Conservation (phyloP, 2,888 invertebrate genomes). For the Nemotelus nigrinus region DNA sequence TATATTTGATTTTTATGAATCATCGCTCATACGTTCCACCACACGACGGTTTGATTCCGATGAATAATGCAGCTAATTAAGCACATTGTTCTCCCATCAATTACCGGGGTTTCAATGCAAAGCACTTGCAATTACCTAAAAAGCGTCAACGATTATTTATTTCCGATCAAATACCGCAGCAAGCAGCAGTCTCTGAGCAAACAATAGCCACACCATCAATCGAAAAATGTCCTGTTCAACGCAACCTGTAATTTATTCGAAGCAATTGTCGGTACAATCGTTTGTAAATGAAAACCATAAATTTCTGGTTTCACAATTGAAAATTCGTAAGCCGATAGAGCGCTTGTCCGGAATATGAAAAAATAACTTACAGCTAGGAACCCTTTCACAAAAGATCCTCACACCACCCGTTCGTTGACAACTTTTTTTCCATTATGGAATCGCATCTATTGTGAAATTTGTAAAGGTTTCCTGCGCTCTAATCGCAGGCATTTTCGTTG, state of each 20-base stretch:
- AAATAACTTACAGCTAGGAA: not conserved
- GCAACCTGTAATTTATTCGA: slow-evolving; percentile 13
- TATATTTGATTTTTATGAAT: too few relatives aligned
- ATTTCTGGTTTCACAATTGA: slow-evolving; percentile 38
- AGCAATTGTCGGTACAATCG: slow-evolving; percentile 40
- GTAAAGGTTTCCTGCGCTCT: slow-evolving; percentile 27
- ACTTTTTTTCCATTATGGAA: not conserved
- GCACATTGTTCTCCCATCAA: too few relatives aligned
- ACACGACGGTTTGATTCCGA: too few relatives aligned
- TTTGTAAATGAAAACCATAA: slow-evolving; percentile 41
- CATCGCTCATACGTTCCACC: too few relatives aligned
- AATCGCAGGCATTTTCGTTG: slow-evolving; percentile 34
- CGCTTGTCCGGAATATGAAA: not conserved
- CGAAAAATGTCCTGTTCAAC: not conserved
- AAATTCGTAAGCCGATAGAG: slow-evolving; percentile 22
- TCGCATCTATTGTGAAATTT: not conserved
- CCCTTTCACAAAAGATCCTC: slow-evolving; percentile 23
- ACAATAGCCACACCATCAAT: not conserved
- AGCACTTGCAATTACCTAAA: too few relatives aligned
- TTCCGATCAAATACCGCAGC: too few relatives aligned
- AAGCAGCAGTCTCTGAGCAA: too few relatives aligned
- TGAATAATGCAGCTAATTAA: too few relatives aligned
- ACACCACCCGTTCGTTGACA: slow-evolving; percentile 24
- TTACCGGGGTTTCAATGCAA: too few relatives aligned
- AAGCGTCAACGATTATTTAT: too few relatives aligned